Evolutionary conservation across 2,797 vertebrate species (phyloP).

Genomic region (Microctenopoma steveboyesi): DNA sequence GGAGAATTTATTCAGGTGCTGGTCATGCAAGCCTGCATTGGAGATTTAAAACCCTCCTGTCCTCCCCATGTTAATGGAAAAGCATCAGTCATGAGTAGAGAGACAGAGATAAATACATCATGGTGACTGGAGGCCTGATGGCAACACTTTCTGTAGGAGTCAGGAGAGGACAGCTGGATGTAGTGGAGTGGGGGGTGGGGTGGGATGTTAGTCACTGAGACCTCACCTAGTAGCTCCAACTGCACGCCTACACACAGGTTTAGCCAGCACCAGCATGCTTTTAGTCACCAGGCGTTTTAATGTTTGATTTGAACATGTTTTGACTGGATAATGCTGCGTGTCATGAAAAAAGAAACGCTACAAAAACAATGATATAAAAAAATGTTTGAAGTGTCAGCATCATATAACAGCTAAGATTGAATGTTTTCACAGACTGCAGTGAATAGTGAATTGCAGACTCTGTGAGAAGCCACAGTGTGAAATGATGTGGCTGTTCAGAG

Average conservation of each 20-base stretch:
- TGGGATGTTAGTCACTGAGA: slow-evolving; percentile 19
- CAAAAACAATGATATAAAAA: background rate
- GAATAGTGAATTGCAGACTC: too few species aligned
- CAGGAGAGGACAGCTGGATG: slow-evolving; percentile 15
- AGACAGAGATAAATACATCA: slow-evolving; percentile 72
- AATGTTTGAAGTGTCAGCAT: background rate
- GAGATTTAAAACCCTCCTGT: slow-evolving; percentile 64
- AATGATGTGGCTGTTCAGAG: too few species aligned
- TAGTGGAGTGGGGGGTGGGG: background rate
- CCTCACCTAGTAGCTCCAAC: slow-evolving; percentile 34
- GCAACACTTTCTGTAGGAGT: slow-evolving; percentile 51
- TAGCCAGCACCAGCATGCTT: slow-evolving; percentile 27
- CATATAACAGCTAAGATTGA: too few species aligned
- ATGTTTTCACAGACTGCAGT: too few species aligned
- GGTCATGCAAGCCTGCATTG: slow-evolving; percentile 45
- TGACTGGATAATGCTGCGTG: background rate
- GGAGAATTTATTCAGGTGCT: slow-evolving; percentile 69
- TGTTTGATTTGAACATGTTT: slow-evolving; percentile 12
- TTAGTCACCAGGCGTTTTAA: slow-evolving; percentile 14
- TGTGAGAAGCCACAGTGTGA: too few species aligned
- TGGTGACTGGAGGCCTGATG: slow-evolving; percentile 45
- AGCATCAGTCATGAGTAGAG: slow-evolving; percentile 71
- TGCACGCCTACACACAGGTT: slow-evolving; percentile 17
- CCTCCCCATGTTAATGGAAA: slow-evolving; percentile 72
- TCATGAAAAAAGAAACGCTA: background rate